Evolutionary conservation across 2,113 vertebrate genomes (phyloP).

Genomic region (Astur gentilis): DNA sequence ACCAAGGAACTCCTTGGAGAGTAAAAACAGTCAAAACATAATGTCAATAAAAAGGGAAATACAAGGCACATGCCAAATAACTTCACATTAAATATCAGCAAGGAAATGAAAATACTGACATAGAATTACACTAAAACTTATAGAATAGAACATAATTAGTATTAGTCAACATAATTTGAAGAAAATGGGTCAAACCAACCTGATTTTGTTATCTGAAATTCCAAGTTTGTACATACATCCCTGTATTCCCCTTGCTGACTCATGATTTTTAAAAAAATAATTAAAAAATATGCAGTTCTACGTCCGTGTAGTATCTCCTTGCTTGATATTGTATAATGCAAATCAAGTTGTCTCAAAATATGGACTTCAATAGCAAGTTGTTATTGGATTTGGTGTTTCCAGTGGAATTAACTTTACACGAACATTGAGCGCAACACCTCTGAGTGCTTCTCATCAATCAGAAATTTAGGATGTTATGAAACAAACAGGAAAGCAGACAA

Average conservation of each 20-base stretch:
- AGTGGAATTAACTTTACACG: background rate
- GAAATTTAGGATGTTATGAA: background rate
- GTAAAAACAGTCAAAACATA: background rate
- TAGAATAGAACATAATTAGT: background rate
- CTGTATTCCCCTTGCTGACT: background rate
- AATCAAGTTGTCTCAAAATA: background rate
- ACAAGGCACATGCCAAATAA: background rate
- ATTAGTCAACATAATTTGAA: background rate
- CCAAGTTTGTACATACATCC: background rate
- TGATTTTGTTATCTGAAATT: background rate
- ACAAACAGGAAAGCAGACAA: background rate
- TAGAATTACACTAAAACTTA: background rate
- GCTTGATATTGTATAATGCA: background rate
- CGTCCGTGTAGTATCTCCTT: background rate
- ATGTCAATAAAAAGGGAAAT: background rate
- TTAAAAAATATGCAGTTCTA: background rate
- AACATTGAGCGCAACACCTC: background rate
- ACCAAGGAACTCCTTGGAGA: background rate
- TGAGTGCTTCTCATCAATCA: background rate
- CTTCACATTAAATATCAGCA: background rate
- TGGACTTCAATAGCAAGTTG: background rate
- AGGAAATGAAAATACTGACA: background rate
- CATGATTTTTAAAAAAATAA: too few relatives aligned
- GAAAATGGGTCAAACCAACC: background rate
- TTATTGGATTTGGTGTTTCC: background rate